Conservation (phyloP, 2,113 vertebrate species). For the Rhinolophus sinicus region DNA sequence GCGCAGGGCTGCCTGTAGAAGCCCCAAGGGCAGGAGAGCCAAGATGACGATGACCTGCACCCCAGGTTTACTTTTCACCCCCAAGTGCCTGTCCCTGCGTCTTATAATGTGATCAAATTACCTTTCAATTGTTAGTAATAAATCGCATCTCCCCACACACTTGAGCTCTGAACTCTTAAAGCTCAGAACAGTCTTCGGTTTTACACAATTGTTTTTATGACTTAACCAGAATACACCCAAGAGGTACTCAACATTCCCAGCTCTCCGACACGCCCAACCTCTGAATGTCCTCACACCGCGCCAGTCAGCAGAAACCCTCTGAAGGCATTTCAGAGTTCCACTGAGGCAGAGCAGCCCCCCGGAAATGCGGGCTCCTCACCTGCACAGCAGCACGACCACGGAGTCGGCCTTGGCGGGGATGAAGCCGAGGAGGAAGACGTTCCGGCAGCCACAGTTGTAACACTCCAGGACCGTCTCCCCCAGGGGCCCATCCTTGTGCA, state of each 20-base stretch:
- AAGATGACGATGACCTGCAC: background rate
- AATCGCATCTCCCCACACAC: background rate
- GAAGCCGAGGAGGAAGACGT: conserved; percentile 98
- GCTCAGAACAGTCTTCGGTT: background rate
- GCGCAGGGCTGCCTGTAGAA: conserved; percentile 95
- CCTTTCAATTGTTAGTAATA: background rate
- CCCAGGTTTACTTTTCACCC: background rate
- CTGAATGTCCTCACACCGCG: background rate
- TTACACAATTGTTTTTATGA: background rate
- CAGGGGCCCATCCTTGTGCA: conserved; percentile 97
- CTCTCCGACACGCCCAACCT: background rate
- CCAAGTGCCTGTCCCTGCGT: background rate
- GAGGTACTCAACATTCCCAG: background rate
- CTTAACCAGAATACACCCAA: background rate
- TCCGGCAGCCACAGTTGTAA: conserved; percentile 98
- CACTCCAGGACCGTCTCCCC: conserved; percentile 98
- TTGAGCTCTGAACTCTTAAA: conserved; percentile 38
- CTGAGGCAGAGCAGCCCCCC: background rate
- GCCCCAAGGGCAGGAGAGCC: background rate
- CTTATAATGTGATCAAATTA: background rate
- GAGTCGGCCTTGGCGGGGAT: conserved; percentile 99
- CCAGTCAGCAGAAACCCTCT: background rate
- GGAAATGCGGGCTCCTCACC: conserved; percentile 84
- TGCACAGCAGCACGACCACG: conserved; percentile 97
- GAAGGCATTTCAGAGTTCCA: background rate